phyloP scores from a whole-genome alignment of 2,113 vertebrate species.

The Tychaedon coryphoeus region DNA sequence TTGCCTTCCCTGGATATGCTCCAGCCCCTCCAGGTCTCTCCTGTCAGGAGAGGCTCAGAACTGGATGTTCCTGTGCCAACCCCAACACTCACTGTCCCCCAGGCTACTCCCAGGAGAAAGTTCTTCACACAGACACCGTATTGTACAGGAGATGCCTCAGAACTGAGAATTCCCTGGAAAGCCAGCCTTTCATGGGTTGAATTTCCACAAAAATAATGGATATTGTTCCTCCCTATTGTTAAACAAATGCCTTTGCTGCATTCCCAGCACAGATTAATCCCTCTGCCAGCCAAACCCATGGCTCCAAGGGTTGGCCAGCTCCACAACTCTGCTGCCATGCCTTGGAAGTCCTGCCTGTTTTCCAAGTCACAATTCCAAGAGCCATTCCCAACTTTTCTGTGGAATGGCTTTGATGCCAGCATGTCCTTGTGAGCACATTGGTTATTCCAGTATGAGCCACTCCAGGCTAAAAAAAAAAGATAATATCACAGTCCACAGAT shows the following conservation, averaged over 20 bases:
- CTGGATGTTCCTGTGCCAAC: background rate
- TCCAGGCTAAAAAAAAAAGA: background rate
- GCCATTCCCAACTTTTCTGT: background rate
- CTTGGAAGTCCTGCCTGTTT: background rate
- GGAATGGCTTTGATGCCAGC: background rate
- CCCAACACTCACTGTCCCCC: background rate
- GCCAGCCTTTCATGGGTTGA: background rate
- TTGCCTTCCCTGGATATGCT: background rate
- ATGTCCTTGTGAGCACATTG: fast-evolving
- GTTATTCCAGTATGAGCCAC: background rate
- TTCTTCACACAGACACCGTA: background rate
- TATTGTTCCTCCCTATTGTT: background rate
- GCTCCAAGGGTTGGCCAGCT: fast-evolving
- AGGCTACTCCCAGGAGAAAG: background rate
- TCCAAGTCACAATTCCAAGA: background rate
- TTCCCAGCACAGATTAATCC: background rate
- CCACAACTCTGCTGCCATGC: fast-evolving
- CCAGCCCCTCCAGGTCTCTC: background rate
- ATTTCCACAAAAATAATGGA: background rate
- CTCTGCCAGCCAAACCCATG: background rate
- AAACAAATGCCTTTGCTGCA: background rate
- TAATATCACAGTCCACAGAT: fast-evolving
- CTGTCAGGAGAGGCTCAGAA: background rate
- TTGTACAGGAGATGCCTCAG: background rate
- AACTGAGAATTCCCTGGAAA: background rate